Percentiles rank a stretch among this genome's conserved stretches.
Conservation (phyloP, 2,888 invertebrate species). For the Teleogryllus oceanicus region DNA sequence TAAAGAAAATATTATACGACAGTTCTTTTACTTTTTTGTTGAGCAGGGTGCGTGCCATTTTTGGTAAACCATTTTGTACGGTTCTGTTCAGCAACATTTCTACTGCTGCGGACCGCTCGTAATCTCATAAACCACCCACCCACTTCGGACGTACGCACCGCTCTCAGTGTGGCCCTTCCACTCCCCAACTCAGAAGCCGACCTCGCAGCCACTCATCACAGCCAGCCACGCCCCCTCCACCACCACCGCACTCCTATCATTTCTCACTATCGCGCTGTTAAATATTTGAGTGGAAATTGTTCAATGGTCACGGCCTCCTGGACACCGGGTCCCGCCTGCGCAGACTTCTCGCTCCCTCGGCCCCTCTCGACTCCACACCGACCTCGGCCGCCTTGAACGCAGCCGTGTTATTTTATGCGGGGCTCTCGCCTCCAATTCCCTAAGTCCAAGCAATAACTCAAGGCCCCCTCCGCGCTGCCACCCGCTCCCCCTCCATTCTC, state of each 20-base stretch:
- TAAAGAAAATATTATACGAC: no score
- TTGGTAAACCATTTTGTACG: no score
- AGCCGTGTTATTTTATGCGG: not conserved
- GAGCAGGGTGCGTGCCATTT: no score
- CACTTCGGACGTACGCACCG: no score
- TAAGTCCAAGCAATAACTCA: conserved; percentile 9
- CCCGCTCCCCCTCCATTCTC: not conserved
- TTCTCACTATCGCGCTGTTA: conserved; percentile 18
- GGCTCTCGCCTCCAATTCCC: not conserved
- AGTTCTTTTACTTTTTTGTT: no score
- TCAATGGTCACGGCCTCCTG: not conserved
- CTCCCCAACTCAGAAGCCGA: no score
- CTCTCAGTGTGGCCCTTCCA: no score
- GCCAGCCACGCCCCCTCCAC: not conserved
- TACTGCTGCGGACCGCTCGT: no score
- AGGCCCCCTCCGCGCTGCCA: not conserved
- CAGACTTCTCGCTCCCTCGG: not conserved
- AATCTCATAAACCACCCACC: no score
- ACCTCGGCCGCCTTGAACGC: not conserved
- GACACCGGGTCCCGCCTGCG: not conserved
- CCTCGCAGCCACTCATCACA: not conserved
- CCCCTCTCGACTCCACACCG: not conserved
- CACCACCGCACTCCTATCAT: not conserved
- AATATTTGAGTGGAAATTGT: conserved; percentile 6
- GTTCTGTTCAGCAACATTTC: no score